A percentile compares a stretch with the other conserved stretches of the same genome.
Evolutionary conservation across 2,797 vertebrate species (phyloP).

Genomic region (Kryptolebias ocellatus): DNA sequence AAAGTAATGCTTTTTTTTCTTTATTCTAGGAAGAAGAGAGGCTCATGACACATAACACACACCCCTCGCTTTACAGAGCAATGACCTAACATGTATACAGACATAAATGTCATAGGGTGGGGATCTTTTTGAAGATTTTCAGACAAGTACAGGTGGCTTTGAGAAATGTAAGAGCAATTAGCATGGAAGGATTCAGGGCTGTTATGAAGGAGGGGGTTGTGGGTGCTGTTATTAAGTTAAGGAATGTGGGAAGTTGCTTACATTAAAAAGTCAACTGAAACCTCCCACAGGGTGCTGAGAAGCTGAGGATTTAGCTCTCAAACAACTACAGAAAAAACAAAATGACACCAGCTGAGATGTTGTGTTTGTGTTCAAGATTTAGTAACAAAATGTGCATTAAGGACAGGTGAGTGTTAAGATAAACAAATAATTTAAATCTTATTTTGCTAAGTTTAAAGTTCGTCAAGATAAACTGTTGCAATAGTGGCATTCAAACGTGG

Average conservation of each 20-base stretch:
- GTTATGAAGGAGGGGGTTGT: conserved; percentile 13
- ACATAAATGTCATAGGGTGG: conserved; percentile 58
- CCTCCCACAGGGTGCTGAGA: background rate
- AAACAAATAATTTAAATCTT: too few relatives aligned
- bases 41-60: conserved; percentile 68
- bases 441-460: background rate
- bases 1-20: conserved; percentile 62
- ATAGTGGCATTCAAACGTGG: conserved; percentile 4
- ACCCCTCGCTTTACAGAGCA: conserved; percentile 56
- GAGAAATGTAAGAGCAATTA: conserved; percentile 52
- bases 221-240: conserved; percentile 23
- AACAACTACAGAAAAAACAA: background rate
- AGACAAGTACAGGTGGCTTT: conserved; percentile 62
- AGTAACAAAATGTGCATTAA: background rate
- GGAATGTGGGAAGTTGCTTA: conserved; percentile 52
- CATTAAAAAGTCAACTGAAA: background rate
- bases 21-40: conserved; percentile 59
- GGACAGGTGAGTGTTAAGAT: background rate
- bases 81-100: conserved; percentile 61
- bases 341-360: background rate
- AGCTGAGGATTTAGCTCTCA: background rate
- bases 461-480: conserved; percentile 28
- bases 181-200: conserved; percentile 30
- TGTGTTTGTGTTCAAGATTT: conserved; percentile 5
- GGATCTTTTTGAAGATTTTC: conserved; percentile 68